A percentile compares a stretch with the other conserved stretches of the same genome.
phyloP scores from a whole-genome alignment of 2,888 invertebrate genomes.

The Ommatoiulus sabulosus region DNA sequence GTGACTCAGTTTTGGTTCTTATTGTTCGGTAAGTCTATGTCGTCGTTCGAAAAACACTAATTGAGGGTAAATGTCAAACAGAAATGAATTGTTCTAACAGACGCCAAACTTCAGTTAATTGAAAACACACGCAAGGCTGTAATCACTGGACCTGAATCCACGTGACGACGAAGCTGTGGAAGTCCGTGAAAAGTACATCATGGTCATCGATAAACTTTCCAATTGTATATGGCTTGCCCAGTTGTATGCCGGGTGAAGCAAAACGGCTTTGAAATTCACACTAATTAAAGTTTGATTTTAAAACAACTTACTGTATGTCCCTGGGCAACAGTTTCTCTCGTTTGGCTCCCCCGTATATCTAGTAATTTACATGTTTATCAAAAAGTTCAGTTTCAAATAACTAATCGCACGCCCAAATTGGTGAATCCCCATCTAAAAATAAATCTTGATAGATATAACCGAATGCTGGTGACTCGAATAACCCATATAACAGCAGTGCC shows the following conservation, averaged over 20 bases:
- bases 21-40: constrained; percentile 2
- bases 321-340: too few relatives aligned
- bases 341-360: too few relatives aligned
- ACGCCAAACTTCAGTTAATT: background rate
- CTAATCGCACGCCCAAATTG: too few relatives aligned
- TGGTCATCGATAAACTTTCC: background rate
- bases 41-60: constrained; percentile 23
- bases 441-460: too few relatives aligned
- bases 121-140: constrained; percentile 25
- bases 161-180: background rate
- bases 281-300: too few relatives aligned
- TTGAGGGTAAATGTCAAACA: constrained; percentile 40
- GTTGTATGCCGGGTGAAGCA: background rate
- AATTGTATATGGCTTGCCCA: background rate
- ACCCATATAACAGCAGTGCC: too few relatives aligned
- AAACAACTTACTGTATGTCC: too few relatives aligned
- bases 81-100: constrained; percentile 32
- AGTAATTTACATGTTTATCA: too few relatives aligned
- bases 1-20: constrained; percentile 1
- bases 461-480: too few relatives aligned
- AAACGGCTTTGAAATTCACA: background rate
- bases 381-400: too few relatives aligned
- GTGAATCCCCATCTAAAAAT: too few relatives aligned
- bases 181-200: background rate
- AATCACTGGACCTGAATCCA: constrained; percentile 14